phyloP scores from a whole-genome alignment of 2,888 invertebrate genomes.

The Microctonus hyperodae region DNA sequence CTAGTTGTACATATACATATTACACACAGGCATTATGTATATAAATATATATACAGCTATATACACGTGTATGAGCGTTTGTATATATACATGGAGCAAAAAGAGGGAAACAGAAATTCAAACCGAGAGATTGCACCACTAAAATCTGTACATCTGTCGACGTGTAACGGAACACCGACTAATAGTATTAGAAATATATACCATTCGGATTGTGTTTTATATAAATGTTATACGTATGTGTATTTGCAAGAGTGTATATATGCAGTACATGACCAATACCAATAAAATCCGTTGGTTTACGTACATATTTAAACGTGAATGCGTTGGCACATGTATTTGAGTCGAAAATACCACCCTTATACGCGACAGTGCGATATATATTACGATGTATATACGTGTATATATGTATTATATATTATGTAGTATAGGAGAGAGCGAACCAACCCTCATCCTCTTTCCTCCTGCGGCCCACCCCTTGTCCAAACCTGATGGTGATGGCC shows the following conservation, averaged over 20 bases:
- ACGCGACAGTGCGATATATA: not conserved
- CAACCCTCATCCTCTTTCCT: slow-evolving; percentile 13
- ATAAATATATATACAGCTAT: too few species aligned
- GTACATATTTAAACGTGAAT: slow-evolving; percentile 7
- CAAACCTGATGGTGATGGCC: slow-evolving; percentile 9
- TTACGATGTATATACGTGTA: not conserved
- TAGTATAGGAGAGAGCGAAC: not conserved
- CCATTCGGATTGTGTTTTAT: slow-evolving; percentile 29
- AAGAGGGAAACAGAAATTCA: slow-evolving; percentile 50
- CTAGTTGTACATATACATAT: too few species aligned
- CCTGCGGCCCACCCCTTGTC: slow-evolving; percentile 14
- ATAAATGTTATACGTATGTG: not conserved
- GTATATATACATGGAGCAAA: slow-evolving; percentile 31
- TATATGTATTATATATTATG: not conserved
- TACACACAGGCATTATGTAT: too few species aligned
- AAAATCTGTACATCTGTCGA: slow-evolving; percentile 60
- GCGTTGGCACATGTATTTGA: not conserved
- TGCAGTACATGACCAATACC: not conserved
- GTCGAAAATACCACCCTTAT: slow-evolving; percentile 22
- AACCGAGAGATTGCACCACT: slow-evolving; percentile 51
- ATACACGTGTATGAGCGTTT: too few species aligned
- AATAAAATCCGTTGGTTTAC: not conserved
- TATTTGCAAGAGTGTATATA: not conserved
- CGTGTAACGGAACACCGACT: slow-evolving; percentile 62
- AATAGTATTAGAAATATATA: slow-evolving; percentile 62